phyloP scores from a whole-genome alignment of 2,797 vertebrate genomes.

The Acanthornis magna region DNA sequence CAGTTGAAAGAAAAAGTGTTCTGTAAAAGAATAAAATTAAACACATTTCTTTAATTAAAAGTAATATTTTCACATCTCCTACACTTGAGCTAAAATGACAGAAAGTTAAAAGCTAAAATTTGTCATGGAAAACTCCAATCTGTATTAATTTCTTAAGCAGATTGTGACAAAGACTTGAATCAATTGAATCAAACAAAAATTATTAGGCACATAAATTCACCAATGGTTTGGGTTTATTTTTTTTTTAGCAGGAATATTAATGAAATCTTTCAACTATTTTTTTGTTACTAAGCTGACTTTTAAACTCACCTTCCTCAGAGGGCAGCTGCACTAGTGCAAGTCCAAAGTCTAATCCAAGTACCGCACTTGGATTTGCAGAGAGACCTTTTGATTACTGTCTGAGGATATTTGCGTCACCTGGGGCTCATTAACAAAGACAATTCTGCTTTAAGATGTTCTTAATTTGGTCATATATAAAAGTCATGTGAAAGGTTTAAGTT shows the following conservation, averaged over 20 bases:
- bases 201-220: background rate
- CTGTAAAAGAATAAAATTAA: background rate
- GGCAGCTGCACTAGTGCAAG: background rate
- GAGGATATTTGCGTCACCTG: background rate
- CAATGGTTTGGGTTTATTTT: background rate
- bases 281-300: background rate
- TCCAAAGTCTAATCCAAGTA: background rate
- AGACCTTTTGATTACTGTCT: background rate
- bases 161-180: background rate
- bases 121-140: background rate
- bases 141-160: constrained; percentile 13
- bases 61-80: background rate
- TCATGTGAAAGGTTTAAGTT: background rate
- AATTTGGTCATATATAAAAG: background rate
- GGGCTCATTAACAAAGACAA: background rate
- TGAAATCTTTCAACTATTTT: background rate
- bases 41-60: background rate
- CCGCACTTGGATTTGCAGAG: background rate
- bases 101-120: constrained; percentile 34
- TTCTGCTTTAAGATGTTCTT: constrained; percentile 11
- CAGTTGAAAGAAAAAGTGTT: background rate
- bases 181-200: constrained; percentile 8
- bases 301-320: background rate
- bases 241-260: background rate
- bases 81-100: background rate